Evolutionary conservation across 2,888 invertebrate genomes (phyloP), one percentile per base, ranked within the genome.

Genomic region (Augochlorella aurata): DNA sequence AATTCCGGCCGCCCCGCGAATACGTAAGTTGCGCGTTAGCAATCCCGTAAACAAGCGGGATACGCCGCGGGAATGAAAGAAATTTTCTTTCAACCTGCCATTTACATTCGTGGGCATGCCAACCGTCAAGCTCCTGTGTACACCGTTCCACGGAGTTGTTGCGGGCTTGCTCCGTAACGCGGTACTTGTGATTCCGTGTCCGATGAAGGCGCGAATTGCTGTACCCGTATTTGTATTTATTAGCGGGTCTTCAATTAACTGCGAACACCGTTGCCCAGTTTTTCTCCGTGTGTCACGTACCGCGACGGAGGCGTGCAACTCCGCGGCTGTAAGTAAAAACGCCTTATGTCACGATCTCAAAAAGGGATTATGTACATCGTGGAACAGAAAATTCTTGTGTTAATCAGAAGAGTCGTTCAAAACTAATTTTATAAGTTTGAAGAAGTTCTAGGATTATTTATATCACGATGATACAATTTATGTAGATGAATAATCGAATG

Each of bases 171-270:
- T 61, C 38, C 49, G 29, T 49, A 12, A 70, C 65, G 14, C 49
- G 14, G 14, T 45, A n/a, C 61, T 71, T 21, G 66, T 38, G 66
- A 73, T 71, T 71, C 47, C 38, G n/a, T 45, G 47, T 68, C 44
- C 65, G 21, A 29, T 2, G 50, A 49, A 52, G 52, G 50, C 14
- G 50, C 50, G 66, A 79, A 79, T 79, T 79, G 74, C 45, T 38
- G 18, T 24, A 14, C 47, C 8, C 74, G 16, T 61, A 58, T 79
- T 79, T 70, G 67, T 71, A 21, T 16, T 61, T 61, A 61, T 24
- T 24, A 58, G 24, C 29, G 2, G 10, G 52, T 63, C 71, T 81
- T 79, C 71, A 69, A 79, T 81, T 79, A 79, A 79, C 67, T 29
- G 38, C 24, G 61, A 71, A 52, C 74, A 29, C 9, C n/a, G 47